Percentiles rank a stretch among this genome's conserved stretches.
Evolutionary conservation across 2,888 invertebrate species (phyloP).

Genomic region (Hypsopygia costalis): DNA sequence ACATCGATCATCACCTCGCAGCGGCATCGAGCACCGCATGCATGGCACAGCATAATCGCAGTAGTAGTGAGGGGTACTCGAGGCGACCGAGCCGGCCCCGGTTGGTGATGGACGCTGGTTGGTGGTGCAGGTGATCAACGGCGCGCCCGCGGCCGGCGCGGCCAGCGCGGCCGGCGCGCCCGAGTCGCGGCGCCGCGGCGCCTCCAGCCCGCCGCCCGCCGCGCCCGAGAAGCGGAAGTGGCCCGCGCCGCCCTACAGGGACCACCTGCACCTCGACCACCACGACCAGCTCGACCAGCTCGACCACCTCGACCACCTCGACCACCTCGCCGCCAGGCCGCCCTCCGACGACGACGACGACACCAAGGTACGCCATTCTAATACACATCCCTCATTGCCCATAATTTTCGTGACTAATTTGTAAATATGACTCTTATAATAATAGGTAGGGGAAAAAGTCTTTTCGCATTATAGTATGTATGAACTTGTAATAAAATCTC

Average conservation of each 20-base stretch:
- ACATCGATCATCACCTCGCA: neutral
- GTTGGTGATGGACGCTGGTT: conserved; percentile 2
- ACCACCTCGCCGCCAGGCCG: conserved; percentile 39
- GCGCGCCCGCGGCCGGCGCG: conserved; percentile 42
- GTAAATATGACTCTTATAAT: neutral
- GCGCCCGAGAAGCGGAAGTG: conserved; percentile 87
- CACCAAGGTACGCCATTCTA: conserved; percentile 54
- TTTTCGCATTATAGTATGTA: too few relatives aligned
- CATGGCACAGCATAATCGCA: neutral
- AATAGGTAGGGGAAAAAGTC: too few relatives aligned
- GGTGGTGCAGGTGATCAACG: conserved; percentile 66
- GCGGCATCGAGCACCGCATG: too few relatives aligned
- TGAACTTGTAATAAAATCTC: too few relatives aligned
- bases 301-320: conserved; percentile 33
- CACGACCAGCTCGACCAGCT: conserved; percentile 35
- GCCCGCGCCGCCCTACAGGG: conserved; percentile 66
- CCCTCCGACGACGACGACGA: conserved; percentile 62
- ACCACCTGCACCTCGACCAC: conserved; percentile 14
- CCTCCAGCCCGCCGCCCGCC: conserved; percentile 73
- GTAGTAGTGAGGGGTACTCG: too few relatives aligned
- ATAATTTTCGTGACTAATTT: conserved; percentile 27
- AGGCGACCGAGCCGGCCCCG: conserved; percentile 3
- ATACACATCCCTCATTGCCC: conserved; percentile 40
- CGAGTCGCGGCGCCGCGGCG: conserved; percentile 63
- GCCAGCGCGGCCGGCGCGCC: conserved; percentile 28